Percentiles rank a stretch among this genome's conserved stretches.
phyloP scores from a whole-genome alignment of 2,797 vertebrate species.

The Poeciliopsis turneri region DNA sequence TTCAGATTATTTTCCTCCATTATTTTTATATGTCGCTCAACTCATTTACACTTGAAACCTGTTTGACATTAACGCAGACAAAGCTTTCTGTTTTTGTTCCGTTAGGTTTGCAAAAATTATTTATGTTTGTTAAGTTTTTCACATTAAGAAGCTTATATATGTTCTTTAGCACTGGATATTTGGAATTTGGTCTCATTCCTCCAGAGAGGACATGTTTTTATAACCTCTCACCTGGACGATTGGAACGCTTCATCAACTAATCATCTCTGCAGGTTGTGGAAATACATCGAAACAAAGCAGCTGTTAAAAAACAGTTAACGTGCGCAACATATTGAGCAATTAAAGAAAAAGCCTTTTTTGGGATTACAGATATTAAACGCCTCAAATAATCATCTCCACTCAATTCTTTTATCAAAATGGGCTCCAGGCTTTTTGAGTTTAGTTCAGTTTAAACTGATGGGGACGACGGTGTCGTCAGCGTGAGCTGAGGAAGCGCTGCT shows the following conservation, averaged over 20 bases:
- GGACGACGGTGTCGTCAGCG: neutral
- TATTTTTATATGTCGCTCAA: conserved; percentile 24
- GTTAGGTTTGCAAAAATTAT: neutral
- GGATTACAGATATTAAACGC: neutral
- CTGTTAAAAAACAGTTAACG: neutral
- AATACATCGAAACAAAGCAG: neutral
- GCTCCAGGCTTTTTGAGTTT: neutral
- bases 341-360: neutral
- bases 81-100: neutral
- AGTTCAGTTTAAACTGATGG: neutral
- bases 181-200: too few species aligned
- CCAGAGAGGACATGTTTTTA: too few species aligned
- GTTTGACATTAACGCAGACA: neutral
- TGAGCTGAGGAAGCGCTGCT: neutral
- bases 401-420: neutral
- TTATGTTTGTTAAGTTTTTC: neutral
- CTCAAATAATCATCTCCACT: neutral
- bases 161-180: too few species aligned
- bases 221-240: neutral
- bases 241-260: neutral
- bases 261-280: neutral
- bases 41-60: conserved; percentile 3
- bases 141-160: too few species aligned
- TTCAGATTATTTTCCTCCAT: conserved; percentile 22
- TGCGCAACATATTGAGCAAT: neutral